Base-by-base conservation (phyloP, 2,888 invertebrate genomes). In the Encarsia formosa region DNA sequence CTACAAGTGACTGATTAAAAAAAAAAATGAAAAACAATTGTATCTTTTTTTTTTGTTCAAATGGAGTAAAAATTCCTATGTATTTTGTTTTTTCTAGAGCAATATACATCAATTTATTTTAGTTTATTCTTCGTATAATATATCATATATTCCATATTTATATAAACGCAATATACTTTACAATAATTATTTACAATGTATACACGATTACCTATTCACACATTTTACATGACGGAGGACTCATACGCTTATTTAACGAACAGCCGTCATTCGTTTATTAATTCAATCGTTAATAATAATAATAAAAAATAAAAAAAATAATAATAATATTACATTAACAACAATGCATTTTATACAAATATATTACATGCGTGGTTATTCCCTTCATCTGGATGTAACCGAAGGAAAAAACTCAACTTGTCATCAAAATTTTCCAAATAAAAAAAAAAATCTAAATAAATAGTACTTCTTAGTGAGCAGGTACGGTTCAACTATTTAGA, bases 401-500 rank as follows among this genome's bases (percentile, higher is more conserved):
- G n/a, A n/a, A n/a, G n/a, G n/a, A 40, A 24, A 50, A 19, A 31
- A 23, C 35, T 45, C 19, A 39, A 16, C 4, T 37, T 34, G 5
- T 34, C n/a, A 58, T 60, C 39, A 51, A 50, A 50, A 40, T 13
- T 26, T 22, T 39, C 37, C n/a, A 34, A 35, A 49, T 19, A 41
- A n/a, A 49, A 49, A 59, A 60, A 52, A 60, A 49, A 59, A 57
- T 55, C 63, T 65, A 64, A 70, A 71, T 70, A 71, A 71, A 73
- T 72, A 71, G 65, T 68, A 68, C 66, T 68, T 67, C 67, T 72
- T 65, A 66, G n/a, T n/a, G n/a, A 63, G 64, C 71, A 72, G 72
- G 70, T 72, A 72, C 71, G 61, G 62, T 67, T 67, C 51, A 67
- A 66, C 62, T 61, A 63, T 65, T 63, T 63, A 61, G 63, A 66